These are phyloP conservation scores for Kryptolebias ocellatus DNA, from an alignment of 2,797 vertebrate species.

Conservation along the genomic window DNA sequence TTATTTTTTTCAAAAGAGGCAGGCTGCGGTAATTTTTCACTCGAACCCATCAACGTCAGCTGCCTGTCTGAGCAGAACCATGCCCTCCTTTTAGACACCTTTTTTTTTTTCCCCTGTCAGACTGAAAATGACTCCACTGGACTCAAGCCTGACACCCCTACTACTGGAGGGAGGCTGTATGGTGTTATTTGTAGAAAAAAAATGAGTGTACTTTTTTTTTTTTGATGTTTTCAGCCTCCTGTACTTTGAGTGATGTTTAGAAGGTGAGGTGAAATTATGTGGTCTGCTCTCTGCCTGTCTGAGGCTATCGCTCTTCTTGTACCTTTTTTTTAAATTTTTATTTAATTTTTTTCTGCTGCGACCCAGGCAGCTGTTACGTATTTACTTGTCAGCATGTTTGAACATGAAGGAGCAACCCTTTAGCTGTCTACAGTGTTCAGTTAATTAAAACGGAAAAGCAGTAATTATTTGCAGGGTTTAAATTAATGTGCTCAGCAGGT, in stretches of 20 bases:
- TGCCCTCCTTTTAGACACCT: constrained; percentile 7
- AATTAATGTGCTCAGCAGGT: too few species aligned
- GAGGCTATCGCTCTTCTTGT: not conserved
- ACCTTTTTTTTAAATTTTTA: not conserved
- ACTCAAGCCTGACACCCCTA: constrained; percentile 12
- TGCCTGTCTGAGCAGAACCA: constrained; percentile 12
- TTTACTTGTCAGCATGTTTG: not conserved
- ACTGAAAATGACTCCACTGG: constrained; percentile 7
- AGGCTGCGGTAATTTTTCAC: constrained; percentile 1
- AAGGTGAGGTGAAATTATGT: constrained; percentile 18
- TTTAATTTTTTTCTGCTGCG: not conserved
- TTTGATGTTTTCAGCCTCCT: constrained; percentile 20
- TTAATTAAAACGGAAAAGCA: not conserved
- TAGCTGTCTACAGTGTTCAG: not conserved
- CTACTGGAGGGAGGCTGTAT: constrained; percentile 7
- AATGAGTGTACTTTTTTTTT: not conserved
- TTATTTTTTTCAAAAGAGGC: not conserved
- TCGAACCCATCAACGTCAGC: constrained; percentile 5
- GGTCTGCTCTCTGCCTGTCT: constrained; percentile 3
- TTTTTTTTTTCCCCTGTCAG: not conserved
- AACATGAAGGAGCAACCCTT: not conserved
- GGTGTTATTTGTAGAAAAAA: not conserved
- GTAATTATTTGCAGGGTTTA: too few species aligned
- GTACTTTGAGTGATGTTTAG: constrained; percentile 1
- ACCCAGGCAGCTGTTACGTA: not conserved